A percentile compares a stretch with the other conserved stretches of the same genome.
These are phyloP conservation scores for Harpagoxenus sublaevis DNA, from an alignment of 2,888 invertebrate genomes.

Conservation along the genomic window DNA sequence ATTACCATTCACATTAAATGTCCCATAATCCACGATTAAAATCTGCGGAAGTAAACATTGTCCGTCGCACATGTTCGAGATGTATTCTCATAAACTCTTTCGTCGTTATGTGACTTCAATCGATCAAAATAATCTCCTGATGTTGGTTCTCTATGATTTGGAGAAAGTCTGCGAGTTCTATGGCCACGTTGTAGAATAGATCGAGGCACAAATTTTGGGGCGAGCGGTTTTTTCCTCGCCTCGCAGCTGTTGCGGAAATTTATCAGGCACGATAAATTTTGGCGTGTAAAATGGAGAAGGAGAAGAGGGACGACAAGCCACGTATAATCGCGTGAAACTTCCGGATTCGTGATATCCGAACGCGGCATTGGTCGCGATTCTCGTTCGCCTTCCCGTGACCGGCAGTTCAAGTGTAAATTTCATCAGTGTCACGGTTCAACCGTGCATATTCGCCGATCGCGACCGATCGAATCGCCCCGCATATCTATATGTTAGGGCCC, in stretches of 20 bases:
- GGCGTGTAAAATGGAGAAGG: not conserved
- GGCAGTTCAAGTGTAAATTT: conserved; percentile 68
- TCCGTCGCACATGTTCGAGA: not conserved
- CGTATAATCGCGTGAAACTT: conserved; percentile 52
- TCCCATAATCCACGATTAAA: not conserved
- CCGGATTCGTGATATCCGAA: conserved; percentile 51
- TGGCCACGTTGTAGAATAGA: not conserved
- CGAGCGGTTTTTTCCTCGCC: not conserved
- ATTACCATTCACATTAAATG: not conserved
- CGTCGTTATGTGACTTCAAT: not conserved
- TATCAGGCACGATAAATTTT: conserved; percentile 45
- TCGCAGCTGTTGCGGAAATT: conserved; percentile 56
- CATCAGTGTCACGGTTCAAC: conserved; percentile 62
- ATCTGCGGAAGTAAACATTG: not conserved
- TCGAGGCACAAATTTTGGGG: not conserved
- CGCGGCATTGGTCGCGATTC: conserved; percentile 35
- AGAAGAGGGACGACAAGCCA: not conserved
- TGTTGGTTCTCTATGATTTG: not conserved
- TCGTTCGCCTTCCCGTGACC: conserved; percentile 45
- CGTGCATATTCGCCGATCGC: conserved; percentile 66
- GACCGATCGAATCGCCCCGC: conserved; percentile 65
- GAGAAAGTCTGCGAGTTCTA: not conserved
- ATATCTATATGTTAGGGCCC: conserved; percentile 67
- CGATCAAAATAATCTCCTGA: not conserved
- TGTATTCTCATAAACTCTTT: not conserved